Percentiles rank a stretch among this genome's conserved stretches.
These are phyloP conservation scores for Sebastes iracundus DNA, from an alignment of 2,797 vertebrate species.

Conservation along the genomic window DNA sequence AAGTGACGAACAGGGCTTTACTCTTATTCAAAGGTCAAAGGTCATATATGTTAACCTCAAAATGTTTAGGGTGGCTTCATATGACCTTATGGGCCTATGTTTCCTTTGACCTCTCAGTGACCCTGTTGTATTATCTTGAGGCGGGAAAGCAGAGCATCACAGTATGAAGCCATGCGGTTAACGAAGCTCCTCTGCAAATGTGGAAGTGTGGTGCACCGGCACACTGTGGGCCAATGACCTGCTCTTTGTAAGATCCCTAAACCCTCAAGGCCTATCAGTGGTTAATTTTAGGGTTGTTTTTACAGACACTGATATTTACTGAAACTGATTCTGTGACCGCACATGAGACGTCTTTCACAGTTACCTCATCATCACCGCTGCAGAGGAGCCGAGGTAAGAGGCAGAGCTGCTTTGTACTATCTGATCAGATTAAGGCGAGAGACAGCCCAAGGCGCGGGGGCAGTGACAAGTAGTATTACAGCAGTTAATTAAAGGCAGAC, in stretches of 20 bases:
- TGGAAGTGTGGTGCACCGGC: not conserved
- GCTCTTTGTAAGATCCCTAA: conserved; percentile 23
- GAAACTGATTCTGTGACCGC: not conserved
- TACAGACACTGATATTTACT: conserved; percentile 25
- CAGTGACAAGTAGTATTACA: conserved; percentile 49
- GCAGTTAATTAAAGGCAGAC: conserved; percentile 54
- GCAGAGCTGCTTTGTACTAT: conserved; percentile 44
- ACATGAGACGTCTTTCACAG: conserved; percentile 21
- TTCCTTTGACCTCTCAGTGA: conserved; percentile 30
- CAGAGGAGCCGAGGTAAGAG: conserved; percentile 35
- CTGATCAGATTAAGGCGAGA: conserved; percentile 55
- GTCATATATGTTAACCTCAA: not conserved
- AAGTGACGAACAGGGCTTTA: not conserved
- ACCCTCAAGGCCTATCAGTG: conserved; percentile 20
- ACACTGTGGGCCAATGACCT: conserved; percentile 32
- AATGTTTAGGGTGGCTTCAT: not conserved
- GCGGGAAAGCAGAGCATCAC: conserved; percentile 23
- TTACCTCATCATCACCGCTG: conserved; percentile 14
- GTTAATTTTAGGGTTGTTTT: conserved; percentile 34
- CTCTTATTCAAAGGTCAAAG: not conserved
- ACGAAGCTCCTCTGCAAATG: conserved; percentile 30
- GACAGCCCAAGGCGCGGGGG: conserved; percentile 36
- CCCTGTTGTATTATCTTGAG: conserved; percentile 17
- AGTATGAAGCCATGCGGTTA: conserved; percentile 14
- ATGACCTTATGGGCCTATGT: not conserved